Base-by-base conservation (phyloP, 2,888 invertebrate genomes). In the Athalia circularis region DNA sequence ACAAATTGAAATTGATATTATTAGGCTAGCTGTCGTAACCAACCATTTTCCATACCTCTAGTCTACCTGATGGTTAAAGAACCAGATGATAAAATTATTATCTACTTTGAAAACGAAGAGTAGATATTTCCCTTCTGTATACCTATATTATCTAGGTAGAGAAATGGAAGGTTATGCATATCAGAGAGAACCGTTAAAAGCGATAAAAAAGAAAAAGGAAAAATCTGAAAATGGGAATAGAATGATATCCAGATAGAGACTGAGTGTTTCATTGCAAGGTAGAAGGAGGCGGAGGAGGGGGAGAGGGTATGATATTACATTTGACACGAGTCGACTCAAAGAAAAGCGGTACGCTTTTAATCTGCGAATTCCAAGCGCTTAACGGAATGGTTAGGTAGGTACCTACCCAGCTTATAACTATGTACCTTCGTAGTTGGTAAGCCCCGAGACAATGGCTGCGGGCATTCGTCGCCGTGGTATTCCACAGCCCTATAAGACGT, bases 371-470 rank as follows among this genome's bases (percentile, higher is more conserved):
- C 80, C 81, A 79, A 79, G 80, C 80, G 80, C 80, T 82, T 81
- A 82, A 62, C 75, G 62, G 62, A 62, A 62, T 43, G 52, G 52
- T n/a, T 62, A 54, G 45, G 43, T 75, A 48, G 47, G 54, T 59
- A 59, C 68, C n/a, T 47, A 72, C 59, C 52, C 79, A 79, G 84
- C 83, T 86, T 83, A 84, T 83, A 82, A 81, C 82, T 80, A 80
- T 84, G 62, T 50, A 75, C 75, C 64, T 75, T 50, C 62, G 82
- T 84, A 83, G 76, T 81, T 65, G 76, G 65, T 84, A 84, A 86
- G 86, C 84, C 80, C 75, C 79, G 81, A 84, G 84, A 87, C 87
- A 87, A 87, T 86, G 82, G 82, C 80, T 48, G 77, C 80, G 78
- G 82, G 82, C 82, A 82, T 62, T 74, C 48, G 15, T 67, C 11